phyloP scores from a whole-genome alignment of 2,888 invertebrate genomes.

The Vesta saturnalis region DNA sequence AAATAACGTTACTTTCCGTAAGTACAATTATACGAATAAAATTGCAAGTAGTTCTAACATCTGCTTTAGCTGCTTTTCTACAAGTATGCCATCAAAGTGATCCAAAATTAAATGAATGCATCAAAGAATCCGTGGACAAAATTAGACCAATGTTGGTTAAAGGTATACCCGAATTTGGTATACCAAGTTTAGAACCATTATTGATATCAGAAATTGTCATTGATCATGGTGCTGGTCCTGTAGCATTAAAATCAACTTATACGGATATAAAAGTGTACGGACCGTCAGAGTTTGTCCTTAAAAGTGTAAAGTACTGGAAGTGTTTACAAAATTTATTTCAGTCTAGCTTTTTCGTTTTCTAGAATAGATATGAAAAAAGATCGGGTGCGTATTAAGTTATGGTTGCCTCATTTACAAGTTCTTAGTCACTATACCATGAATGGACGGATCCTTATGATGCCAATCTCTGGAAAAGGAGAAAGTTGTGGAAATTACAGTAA shows the following conservation, averaged over 20 bases:
- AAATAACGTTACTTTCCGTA: background rate
- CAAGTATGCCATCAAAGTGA: slow-evolving; percentile 61
- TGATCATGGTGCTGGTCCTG: slow-evolving; percentile 57
- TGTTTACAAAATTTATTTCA: background rate
- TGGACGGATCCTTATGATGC: slow-evolving; percentile 79
- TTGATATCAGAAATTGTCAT: slow-evolving; percentile 59
- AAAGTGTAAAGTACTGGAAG: slow-evolving; percentile 27
- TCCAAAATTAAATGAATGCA: slow-evolving; percentile 61
- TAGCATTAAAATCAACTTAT: slow-evolving; percentile 59
- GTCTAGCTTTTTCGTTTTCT: slow-evolving; percentile 43
- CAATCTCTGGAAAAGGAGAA: slow-evolving; percentile 74
- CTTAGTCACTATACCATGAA: slow-evolving; percentile 72
- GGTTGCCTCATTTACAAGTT: slow-evolving; percentile 72
- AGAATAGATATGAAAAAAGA: slow-evolving; percentile 69
- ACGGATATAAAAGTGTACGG: slow-evolving; percentile 64
- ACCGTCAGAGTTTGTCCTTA: slow-evolving; percentile 59
- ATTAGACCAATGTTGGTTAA: slow-evolving; percentile 58
- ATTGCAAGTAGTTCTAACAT: background rate
- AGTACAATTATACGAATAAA: too few relatives aligned
- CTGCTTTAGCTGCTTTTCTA: slow-evolving; percentile 59
- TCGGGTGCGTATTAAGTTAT: slow-evolving; percentile 69
- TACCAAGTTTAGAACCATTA: slow-evolving; percentile 63
- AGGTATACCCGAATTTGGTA: slow-evolving; percentile 60
- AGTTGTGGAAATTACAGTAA: slow-evolving; percentile 77
- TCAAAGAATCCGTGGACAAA: slow-evolving; percentile 57